These are phyloP conservation scores for Oscheius sp. DNA, from an alignment of 2,888 invertebrate species.

Conservation along the genomic window DNA sequence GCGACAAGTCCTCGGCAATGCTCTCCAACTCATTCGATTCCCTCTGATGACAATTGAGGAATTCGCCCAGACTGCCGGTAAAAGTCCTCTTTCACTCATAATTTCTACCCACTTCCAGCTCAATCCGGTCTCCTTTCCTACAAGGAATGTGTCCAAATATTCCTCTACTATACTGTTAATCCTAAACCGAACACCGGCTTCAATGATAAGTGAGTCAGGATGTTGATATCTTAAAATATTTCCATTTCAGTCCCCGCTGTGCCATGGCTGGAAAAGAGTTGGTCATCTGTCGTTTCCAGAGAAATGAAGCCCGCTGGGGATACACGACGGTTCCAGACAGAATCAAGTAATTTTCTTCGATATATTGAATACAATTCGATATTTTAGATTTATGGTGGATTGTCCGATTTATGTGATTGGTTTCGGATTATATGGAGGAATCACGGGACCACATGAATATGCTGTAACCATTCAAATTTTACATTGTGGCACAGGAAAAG, in stretches of 20 bases:
- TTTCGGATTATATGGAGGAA: conserved; percentile 86
- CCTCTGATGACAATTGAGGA: conserved; percentile 88
- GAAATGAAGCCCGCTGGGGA: conserved; percentile 86
- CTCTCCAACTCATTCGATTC: conserved; percentile 83
- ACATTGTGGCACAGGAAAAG: conserved; percentile 82
- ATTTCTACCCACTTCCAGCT: conserved; percentile 55
- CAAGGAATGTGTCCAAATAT: conserved; percentile 82
- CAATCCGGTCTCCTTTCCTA: conserved; percentile 82
- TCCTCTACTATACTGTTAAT: conserved; percentile 78
- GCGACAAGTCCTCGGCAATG: conserved; percentile 80
- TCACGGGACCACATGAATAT: conserved; percentile 83
- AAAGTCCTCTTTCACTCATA: background rate
- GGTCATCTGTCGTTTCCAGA: conserved; percentile 78
- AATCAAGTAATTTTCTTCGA: conserved; percentile 80
- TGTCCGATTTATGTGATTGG: conserved; percentile 85
- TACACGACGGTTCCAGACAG: conserved; percentile 86
- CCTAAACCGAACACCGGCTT: conserved; percentile 84
- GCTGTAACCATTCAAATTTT: conserved; percentile 83
- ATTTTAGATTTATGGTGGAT: conserved; percentile 82
- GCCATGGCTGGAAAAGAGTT: conserved; percentile 47
- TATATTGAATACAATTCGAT: conserved; percentile 38
- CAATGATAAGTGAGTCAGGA: conserved; percentile 34
- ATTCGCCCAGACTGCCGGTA: conserved; percentile 79
- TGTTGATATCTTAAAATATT: background rate
- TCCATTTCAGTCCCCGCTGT: conserved; percentile 39